Conservation (phyloP, 2,113 vertebrate species). For the Coptodon rendalli region DNA sequence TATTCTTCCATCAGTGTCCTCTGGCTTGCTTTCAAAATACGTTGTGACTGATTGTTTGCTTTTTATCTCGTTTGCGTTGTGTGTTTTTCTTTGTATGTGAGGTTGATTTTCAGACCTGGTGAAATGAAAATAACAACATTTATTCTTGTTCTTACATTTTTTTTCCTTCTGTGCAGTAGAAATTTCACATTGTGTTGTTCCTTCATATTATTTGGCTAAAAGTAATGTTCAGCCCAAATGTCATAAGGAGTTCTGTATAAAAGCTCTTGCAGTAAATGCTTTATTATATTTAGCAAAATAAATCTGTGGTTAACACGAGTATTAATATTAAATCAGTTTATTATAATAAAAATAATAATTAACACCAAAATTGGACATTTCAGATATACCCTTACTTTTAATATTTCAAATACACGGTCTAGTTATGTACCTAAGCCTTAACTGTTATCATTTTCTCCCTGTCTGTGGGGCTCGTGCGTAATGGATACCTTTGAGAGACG, state of each 20-base stretch:
- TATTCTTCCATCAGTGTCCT: neutral
- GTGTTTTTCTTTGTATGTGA: neutral
- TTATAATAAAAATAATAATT: neutral
- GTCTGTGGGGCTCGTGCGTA: conserved; percentile 8
- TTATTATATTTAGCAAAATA: neutral
- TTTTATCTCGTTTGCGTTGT: neutral
- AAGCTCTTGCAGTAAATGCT: neutral
- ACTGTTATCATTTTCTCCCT: neutral
- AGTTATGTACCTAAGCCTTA: neutral
- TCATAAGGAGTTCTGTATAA: neutral
- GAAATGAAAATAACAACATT: neutral
- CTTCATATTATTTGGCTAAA: neutral
- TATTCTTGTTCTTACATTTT: neutral
- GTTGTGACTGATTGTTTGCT: neutral
- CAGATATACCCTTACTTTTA: neutral
- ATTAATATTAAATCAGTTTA: neutral
- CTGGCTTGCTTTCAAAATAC: neutral
- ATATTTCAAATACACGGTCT: neutral
- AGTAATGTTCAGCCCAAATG: neutral
- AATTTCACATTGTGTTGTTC: neutral
- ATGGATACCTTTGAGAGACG: conserved; percentile 1
- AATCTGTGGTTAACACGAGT: too few relatives aligned
- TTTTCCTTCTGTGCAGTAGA: neutral
- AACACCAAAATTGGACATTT: neutral
- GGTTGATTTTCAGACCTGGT: neutral